Evolutionary conservation across 1,140 invertebrate genomes (phyloP).

Genomic region (Aphis gossypii): DNA sequence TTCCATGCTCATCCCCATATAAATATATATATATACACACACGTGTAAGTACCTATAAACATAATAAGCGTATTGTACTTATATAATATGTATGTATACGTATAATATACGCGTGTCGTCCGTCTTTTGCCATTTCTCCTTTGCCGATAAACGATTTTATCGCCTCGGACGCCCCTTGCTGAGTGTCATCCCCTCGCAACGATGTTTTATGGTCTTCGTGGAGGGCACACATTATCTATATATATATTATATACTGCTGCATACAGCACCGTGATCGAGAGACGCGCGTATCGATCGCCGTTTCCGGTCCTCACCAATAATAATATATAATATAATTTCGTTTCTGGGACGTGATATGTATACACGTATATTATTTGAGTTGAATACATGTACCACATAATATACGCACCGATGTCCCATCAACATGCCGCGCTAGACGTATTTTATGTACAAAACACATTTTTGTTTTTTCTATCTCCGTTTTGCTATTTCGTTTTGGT

Average conservation of each 20-base stretch:
- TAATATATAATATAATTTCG: not conserved
- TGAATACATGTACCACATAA: not conserved
- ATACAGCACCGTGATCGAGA: not conserved
- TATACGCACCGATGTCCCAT: not conserved
- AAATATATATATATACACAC: no score
- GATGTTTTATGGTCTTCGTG: not conserved
- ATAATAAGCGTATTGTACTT: not conserved
- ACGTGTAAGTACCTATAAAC: not conserved
- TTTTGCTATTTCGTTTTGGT: not conserved
- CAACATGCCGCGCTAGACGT: not conserved
- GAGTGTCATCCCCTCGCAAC: not conserved
- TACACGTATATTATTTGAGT: not conserved
- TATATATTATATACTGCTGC: not conserved
- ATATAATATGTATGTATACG: not conserved
- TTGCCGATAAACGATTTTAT: not conserved
- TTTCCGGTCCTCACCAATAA: not conserved
- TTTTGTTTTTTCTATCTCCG: not conserved
- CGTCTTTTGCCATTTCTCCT: not conserved
- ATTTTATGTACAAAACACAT: not conserved
- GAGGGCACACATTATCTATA: not conserved
- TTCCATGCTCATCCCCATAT: not conserved
- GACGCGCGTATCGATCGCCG: not conserved
- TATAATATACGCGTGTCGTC: not conserved
- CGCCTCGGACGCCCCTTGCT: not conserved
- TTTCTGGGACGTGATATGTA: constrained; percentile 3